phyloP scores from a whole-genome alignment of 2,888 invertebrate genomes.

The Drosophila flavopinicola region DNA sequence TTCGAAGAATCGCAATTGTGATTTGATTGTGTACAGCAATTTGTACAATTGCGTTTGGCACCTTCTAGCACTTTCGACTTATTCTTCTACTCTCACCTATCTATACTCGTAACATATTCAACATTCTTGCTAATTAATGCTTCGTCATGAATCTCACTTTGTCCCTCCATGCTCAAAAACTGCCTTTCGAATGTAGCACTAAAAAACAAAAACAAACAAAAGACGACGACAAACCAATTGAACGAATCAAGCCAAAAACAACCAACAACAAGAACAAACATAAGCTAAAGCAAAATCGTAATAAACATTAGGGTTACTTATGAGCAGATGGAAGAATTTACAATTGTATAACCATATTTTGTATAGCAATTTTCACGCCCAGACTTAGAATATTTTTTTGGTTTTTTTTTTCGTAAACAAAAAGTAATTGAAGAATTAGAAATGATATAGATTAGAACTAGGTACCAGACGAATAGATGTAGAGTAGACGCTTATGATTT shows the following conservation, averaged over 20 bases:
- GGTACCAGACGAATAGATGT: constrained; percentile 18
- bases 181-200: constrained; percentile 69
- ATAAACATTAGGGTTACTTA: constrained; percentile 48
- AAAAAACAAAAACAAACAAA: constrained; percentile 14
- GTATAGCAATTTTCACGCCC: constrained; percentile 62
- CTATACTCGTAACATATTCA: constrained; percentile 26
- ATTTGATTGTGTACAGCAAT: constrained; percentile 29
- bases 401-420: constrained; percentile 20
- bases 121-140: constrained; percentile 53
- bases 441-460: constrained; percentile 16
- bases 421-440: constrained; percentile 23
- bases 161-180: constrained; percentile 78
- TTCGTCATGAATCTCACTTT: constrained; percentile 76
- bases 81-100: constrained; percentile 19
- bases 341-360: constrained; percentile 52
- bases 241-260: constrained; percentile 47
- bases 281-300: constrained; percentile 8
- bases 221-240: constrained; percentile 43
- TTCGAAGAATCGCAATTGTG: too few species aligned
- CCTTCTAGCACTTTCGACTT: constrained; percentile 20
- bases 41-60: constrained; percentile 31
- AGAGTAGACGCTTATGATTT: constrained; percentile 31
- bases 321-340: constrained; percentile 36
- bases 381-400: constrained; percentile 27
- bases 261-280: constrained; percentile 13